These are phyloP conservation scores for Paracentrotus lividus DNA, from an alignment of 53 echinoderm and acorn worm genomes.

Conservation along the genomic window DNA sequence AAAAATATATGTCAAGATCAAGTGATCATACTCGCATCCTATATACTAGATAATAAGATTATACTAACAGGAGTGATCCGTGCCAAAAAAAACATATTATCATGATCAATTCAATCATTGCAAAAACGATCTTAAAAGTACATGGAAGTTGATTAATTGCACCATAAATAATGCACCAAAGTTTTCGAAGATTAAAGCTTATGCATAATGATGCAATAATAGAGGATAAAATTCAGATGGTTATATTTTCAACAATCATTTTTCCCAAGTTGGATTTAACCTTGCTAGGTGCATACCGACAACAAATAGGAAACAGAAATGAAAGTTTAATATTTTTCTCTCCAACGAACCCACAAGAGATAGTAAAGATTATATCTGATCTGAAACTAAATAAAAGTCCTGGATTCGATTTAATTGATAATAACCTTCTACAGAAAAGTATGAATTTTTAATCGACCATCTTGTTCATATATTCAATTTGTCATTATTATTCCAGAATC, in stretches of 20 bases:
- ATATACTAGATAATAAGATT: slow-evolving; percentile 8
- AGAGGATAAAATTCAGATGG: slow-evolving; percentile 17
- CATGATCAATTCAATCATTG: slow-evolving; percentile 18
- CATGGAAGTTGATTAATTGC: slow-evolving; percentile 22
- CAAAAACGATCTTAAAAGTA: slow-evolving; percentile 40
- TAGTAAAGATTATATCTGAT: no score
- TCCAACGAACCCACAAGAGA: no score
- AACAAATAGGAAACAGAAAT: no score
- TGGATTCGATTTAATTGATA: no score
- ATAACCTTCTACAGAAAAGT: no score
- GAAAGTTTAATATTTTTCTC: no score
- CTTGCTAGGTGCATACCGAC: neutral
- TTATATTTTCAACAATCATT: slow-evolving; percentile 22
- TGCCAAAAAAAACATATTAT: neutral
- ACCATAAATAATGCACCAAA: slow-evolving; percentile 8
- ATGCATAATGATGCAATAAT: neutral
- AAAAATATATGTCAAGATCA: neutral
- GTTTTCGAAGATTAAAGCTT: slow-evolving; percentile 18
- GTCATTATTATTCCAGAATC: no score
- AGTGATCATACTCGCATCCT: neutral
- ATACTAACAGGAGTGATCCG: neutral
- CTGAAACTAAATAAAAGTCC: no score
- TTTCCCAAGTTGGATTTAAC: slow-evolving; percentile 37
- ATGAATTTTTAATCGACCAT: no score
- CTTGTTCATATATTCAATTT: no score